Evolutionary conservation across 1,140 invertebrate species (phyloP).

Genomic region (Melitaea cinxia): DNA sequence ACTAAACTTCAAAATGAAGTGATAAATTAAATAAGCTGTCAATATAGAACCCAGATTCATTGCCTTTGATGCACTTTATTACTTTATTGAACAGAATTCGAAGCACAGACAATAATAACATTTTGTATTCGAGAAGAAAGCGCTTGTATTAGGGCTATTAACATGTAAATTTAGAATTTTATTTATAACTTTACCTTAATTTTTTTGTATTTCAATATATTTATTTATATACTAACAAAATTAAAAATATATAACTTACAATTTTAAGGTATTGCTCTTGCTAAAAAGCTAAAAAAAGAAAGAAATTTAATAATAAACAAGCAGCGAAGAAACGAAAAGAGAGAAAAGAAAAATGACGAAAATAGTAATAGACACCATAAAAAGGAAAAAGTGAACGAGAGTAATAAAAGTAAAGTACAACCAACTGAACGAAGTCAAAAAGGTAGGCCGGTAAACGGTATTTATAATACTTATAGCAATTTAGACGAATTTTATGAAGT

Average conservation of each 20-base stretch:
- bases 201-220: too few species aligned
- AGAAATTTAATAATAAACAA: constrained; percentile 45
- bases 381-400: constrained; percentile 8
- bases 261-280: constrained; percentile 44
- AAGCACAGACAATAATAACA: too few species aligned
- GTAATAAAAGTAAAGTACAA: constrained; percentile 10
- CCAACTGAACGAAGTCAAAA: constrained; percentile 6
- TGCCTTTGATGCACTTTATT: too few species aligned
- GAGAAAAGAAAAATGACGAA: constrained; percentile 1
- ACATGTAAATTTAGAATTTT: too few species aligned
- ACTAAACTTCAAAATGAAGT: too few species aligned
- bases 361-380: constrained; percentile 9
- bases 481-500: constrained; percentile 11
- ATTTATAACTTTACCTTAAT: too few species aligned
- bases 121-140: too few species aligned
- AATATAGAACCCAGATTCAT: too few species aligned
- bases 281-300: constrained; percentile 50
- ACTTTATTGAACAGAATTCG: too few species aligned
- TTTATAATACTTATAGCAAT: constrained; percentile 20
- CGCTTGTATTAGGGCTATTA: too few species aligned
- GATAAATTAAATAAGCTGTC: too few species aligned
- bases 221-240: too few species aligned
- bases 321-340: constrained; percentile 20
- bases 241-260: constrained; percentile 1
- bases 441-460: constrained; percentile 23